Base-by-base conservation (phyloP, 2,113 vertebrate genomes). In the Periophthalmus modestus region DNA sequence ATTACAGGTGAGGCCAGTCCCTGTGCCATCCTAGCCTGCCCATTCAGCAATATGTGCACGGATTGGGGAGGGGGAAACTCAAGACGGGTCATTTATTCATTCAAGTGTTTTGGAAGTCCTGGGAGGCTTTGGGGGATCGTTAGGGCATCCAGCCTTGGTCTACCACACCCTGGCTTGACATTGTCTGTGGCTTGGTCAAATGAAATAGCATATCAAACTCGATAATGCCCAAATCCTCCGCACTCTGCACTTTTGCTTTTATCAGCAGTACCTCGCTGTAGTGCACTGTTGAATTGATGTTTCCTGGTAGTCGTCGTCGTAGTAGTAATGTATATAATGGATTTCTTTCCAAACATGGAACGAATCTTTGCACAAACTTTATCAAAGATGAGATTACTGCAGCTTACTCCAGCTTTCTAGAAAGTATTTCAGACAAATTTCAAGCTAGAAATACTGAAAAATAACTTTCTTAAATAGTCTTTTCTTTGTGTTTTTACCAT, bases 1-100 rank as follows among this genome's bases (percentile, higher is more conserved):
- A 89, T 90, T 91, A 88, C 87, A 89, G 85, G 88, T 90, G 88
- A 89, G 82, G 77, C 87, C 80, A 77, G 77, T 28, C 79, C 76
- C 62, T 74, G 76, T 90, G 88, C 87, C 90, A 90, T 84, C 87
- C 81, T 84, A 88, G 81, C 82, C 74, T 88, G 85, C 68, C 80
- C 75, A 85, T 68, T 87, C 89, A 87, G 85, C 88, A 86, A 84
- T 88, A 80, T 87, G 70, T 73, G 50, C 79, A 71, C 75, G 79
- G 69, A 82, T 57, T 79, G 81, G 74, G 75, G 73, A 82, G 77
- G 80, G 10, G 33, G 86, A 85, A 87, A 91, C 82, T 80, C 0
- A 82, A 91, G 85, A 88, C 11, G 77, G 83, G 82, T 82, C 80
- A 85, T 84, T 85, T 74, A 85, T 89, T 88, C 80, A 75, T 87